These are phyloP conservation scores for Diabrotica balteata DNA, from an alignment of 2,888 invertebrate genomes.

Conservation along the genomic window DNA sequence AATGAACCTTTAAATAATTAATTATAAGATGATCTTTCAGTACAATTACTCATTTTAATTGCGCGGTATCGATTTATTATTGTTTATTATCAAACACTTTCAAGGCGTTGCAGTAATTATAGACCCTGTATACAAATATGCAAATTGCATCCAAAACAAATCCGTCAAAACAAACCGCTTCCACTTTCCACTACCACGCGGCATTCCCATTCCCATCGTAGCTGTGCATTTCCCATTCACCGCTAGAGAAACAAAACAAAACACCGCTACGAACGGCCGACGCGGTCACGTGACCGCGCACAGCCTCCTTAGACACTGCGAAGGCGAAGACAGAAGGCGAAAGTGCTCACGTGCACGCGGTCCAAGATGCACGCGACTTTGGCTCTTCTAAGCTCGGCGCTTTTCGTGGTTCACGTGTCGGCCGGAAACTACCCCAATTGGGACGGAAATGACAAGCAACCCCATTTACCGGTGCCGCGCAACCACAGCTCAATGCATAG, in stretches of 20 bases:
- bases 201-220: conserved; percentile 3
- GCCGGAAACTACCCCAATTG: conserved; percentile 18
- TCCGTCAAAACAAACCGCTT: background rate
- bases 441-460: background rate
- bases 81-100: no score
- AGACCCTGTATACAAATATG: conserved; percentile 8
- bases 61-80: no score
- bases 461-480: background rate
- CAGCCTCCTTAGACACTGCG: conserved; percentile 29
- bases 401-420: conserved; percentile 26
- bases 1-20: no score
- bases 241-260: conserved; percentile 20
- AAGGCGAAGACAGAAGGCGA: conserved; percentile 38
- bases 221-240: conserved; percentile 19
- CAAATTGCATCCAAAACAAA: conserved; percentile 3
- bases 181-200: conserved; percentile 7
- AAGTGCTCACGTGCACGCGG: conserved; percentile 39
- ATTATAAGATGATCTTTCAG: no score
- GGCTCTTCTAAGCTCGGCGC: conserved; percentile 19
- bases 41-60: no score
- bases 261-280: conserved; percentile 9
- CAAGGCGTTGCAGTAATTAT: no score
- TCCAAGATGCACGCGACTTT: conserved; percentile 21
- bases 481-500: conserved; percentile 4
- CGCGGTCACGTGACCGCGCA: conserved; percentile 33